phyloP scores from a whole-genome alignment of 2,797 vertebrate species.

The Rhabdomys pumilio region DNA sequence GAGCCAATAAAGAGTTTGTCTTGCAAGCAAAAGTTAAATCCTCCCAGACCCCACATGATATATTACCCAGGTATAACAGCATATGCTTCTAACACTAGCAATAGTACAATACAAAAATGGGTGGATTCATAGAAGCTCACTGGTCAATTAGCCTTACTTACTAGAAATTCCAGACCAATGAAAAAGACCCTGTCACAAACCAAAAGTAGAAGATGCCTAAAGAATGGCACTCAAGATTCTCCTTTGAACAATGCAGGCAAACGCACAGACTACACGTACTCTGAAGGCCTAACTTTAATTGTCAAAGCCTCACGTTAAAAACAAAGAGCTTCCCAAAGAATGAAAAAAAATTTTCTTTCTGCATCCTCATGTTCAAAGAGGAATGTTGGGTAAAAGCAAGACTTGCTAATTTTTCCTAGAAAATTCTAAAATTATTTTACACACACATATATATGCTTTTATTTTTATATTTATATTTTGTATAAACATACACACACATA shows the following conservation, averaged over 20 bases:
- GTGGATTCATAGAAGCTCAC: not conserved
- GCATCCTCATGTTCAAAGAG: not conserved
- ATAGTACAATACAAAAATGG: not conserved
- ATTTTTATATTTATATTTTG: too few species aligned
- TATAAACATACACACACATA: too few species aligned
- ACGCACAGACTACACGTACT: not conserved
- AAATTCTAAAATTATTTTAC: not conserved
- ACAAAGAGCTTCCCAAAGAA: not conserved
- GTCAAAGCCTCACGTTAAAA: slow-evolving; percentile 3
- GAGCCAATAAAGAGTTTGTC: not conserved
- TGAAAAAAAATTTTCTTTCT: not conserved
- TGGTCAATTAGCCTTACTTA: not conserved
- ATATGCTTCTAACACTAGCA: not conserved
- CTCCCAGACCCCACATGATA: not conserved
- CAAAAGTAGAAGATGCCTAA: not conserved
- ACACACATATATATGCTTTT: too few species aligned
- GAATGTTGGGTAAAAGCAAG: not conserved
- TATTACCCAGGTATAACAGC: not conserved
- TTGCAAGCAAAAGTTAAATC: not conserved
- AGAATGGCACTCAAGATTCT: not conserved
- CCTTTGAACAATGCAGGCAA: not conserved
- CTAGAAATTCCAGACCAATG: not conserved
- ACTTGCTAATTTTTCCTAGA: not conserved
- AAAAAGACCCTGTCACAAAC: not conserved
- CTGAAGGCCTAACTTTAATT: not conserved